Evolutionary conservation across 2,888 invertebrate genomes (phyloP).

Genomic region (Stomorhina lunata): DNA sequence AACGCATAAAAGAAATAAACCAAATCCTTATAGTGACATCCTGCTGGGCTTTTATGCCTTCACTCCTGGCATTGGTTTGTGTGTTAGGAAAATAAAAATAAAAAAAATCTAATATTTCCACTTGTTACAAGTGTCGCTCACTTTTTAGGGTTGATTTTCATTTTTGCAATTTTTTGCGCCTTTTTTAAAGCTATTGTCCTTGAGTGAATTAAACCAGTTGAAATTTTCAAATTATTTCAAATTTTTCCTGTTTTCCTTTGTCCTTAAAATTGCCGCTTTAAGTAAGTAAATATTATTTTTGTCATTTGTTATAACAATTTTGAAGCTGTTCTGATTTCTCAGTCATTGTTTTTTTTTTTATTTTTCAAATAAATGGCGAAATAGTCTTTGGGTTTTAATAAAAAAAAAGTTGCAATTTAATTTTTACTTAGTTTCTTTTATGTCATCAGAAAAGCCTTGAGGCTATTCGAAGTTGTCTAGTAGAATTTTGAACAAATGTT

Average conservation of each 20-base stretch:
- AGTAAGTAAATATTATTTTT: slow-evolving; percentile 45
- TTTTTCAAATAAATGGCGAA: neutral
- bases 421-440: neutral
- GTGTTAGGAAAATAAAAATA: neutral
- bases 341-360: neutral
- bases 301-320: slow-evolving; percentile 28
- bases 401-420: neutral
- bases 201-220: slow-evolving; percentile 39
- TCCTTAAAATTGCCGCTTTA: neutral
- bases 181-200: neutral
- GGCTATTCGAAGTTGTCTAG: neutral
- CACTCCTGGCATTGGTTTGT: neutral
- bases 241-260: neutral
- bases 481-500: slow-evolving; percentile 54
- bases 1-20: neutral
- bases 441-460: too few species aligned
- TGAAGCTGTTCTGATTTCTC: neutral
- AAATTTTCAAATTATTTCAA: slow-evolving; percentile 28
- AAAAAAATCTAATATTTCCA: neutral
- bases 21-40: neutral
- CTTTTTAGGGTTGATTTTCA: slow-evolving; percentile 23
- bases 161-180: neutral
- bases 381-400: too few species aligned
- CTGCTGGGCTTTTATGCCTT: slow-evolving; percentile 14
- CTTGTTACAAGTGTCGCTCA: slow-evolving; percentile 34